phyloP scores from a whole-genome alignment of 23 tunicate genomes.

The Ciona savignyi region DNA sequence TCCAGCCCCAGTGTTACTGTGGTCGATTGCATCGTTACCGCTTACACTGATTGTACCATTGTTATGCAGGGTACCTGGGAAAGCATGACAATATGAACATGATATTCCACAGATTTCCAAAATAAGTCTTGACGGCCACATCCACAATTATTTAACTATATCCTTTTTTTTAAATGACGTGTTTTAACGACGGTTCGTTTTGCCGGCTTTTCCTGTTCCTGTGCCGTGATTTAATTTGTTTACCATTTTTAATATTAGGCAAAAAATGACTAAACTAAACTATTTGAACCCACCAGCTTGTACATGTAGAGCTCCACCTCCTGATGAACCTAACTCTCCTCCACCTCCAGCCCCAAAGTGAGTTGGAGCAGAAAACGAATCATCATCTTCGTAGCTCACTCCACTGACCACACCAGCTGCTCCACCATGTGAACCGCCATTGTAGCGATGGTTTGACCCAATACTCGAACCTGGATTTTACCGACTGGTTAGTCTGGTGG shows the following conservation, averaged over 20 bases:
- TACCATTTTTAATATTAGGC: too few relatives aligned
- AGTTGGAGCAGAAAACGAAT: slow-evolving; percentile 1
- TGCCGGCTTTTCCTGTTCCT: too few relatives aligned
- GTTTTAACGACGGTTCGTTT: too few relatives aligned
- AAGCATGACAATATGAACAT: too few relatives aligned
- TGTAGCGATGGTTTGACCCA: background rate
- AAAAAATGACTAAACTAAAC: too few relatives aligned
- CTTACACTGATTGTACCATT: slow-evolving; percentile 7
- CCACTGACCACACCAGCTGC: slow-evolving; percentile 1
- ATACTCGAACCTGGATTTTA: slow-evolving; percentile 6
- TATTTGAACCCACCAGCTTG: slow-evolving; percentile 4
- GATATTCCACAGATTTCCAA: too few relatives aligned
- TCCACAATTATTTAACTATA: too few relatives aligned
- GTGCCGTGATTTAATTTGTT: too few relatives aligned
- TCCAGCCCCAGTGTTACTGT: slow-evolving; percentile 7
- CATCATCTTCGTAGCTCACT: background rate
- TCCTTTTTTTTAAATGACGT: too few relatives aligned
- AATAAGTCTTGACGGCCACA: too few relatives aligned
- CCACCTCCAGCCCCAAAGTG: slow-evolving; percentile 28
- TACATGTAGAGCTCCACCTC: slow-evolving; percentile 19
- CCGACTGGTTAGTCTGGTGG: too few relatives aligned
- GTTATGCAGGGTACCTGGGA: slow-evolving; percentile 13
- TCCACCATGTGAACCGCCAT: slow-evolving; percentile 19
- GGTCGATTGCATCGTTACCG: slow-evolving; percentile 4
- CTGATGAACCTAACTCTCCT: slow-evolving; percentile 7